phyloP scores from a whole-genome alignment of 2,797 vertebrate genomes.

The Cynodonichthys magdalenae region DNA sequence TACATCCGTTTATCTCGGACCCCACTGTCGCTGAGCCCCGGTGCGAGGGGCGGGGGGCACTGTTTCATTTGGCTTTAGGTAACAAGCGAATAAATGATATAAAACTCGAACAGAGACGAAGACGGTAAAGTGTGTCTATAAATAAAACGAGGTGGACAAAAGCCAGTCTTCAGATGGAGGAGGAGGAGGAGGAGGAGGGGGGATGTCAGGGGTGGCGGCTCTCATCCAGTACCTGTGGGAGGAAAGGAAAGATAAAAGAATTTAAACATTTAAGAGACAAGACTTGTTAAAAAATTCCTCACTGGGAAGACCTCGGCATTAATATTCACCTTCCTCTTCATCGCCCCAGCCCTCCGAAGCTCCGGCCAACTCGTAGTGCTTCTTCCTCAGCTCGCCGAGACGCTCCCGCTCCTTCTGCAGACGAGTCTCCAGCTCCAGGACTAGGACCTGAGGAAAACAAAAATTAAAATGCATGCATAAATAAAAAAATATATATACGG shows the following conservation, averaged over 20 bases:
- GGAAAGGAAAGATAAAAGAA: conserved; percentile 16
- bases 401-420: conserved; percentile 95
- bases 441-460: conserved; percentile 85
- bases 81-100: conserved; percentile 51
- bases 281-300: neutral
- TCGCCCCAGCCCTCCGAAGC: conserved; percentile 95
- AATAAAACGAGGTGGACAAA: conserved; percentile 65
- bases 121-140: conserved; percentile 59
- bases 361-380: conserved; percentile 94
- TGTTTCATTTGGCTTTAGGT: conserved; percentile 79
- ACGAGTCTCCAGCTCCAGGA: conserved; percentile 93
- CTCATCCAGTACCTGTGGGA: conserved; percentile 77
- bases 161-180: conserved; percentile 43
- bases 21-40: conserved; percentile 29
- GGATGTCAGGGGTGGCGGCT: neutral
- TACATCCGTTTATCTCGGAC: conserved; percentile 14
- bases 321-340: conserved; percentile 72
- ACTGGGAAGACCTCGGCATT: neutral
- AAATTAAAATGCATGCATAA: neutral
- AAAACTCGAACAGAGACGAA: conserved; percentile 35
- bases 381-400: conserved; percentile 94
- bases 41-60: conserved; percentile 68
- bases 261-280: neutral
- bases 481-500: too few species aligned
- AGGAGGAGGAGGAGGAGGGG: conserved; percentile 1